Evolutionary conservation across 2,888 invertebrate species (phyloP).

Genomic region (Eulithis prunata): DNA sequence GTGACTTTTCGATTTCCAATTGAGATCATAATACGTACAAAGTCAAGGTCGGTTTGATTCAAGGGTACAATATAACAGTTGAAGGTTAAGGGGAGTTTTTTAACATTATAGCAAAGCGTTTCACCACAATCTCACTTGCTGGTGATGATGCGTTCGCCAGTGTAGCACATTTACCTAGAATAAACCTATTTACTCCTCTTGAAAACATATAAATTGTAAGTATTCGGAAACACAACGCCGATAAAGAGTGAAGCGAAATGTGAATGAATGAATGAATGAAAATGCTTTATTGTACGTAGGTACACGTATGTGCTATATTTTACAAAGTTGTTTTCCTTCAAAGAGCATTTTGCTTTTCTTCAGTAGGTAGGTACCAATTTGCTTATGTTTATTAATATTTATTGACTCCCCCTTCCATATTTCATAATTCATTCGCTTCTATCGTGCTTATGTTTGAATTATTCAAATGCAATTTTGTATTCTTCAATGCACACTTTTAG

Average conservation of each 20-base stretch:
- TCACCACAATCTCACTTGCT: too few relatives aligned
- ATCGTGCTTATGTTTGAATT: slow-evolving; percentile 6
- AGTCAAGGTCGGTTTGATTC: slow-evolving; percentile 65
- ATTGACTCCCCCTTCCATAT: neutral
- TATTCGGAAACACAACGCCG: too few relatives aligned
- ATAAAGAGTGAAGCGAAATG: slow-evolving; percentile 15
- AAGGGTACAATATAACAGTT: slow-evolving; percentile 24
- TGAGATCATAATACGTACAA: slow-evolving; percentile 55
- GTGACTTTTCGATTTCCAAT: slow-evolving; percentile 68
- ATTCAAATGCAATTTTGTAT: slow-evolving; percentile 14
- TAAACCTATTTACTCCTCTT: too few relatives aligned
- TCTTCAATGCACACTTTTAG: slow-evolving; percentile 8
- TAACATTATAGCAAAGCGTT: too few relatives aligned
- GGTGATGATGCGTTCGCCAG: too few relatives aligned
- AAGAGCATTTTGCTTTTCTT: too few relatives aligned
- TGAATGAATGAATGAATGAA: too few relatives aligned
- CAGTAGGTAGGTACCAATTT: neutral
- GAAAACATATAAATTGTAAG: too few relatives aligned
- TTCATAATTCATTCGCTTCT: neutral
- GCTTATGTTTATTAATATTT: neutral
- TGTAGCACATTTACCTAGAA: too few relatives aligned
- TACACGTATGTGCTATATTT: too few relatives aligned
- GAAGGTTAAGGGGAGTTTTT: slow-evolving; percentile 31
- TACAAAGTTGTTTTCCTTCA: too few relatives aligned
- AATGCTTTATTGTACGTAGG: too few relatives aligned